phyloP scores from a whole-genome alignment of 2,113 vertebrate genomes.

The Paraplagusia blochii region DNA sequence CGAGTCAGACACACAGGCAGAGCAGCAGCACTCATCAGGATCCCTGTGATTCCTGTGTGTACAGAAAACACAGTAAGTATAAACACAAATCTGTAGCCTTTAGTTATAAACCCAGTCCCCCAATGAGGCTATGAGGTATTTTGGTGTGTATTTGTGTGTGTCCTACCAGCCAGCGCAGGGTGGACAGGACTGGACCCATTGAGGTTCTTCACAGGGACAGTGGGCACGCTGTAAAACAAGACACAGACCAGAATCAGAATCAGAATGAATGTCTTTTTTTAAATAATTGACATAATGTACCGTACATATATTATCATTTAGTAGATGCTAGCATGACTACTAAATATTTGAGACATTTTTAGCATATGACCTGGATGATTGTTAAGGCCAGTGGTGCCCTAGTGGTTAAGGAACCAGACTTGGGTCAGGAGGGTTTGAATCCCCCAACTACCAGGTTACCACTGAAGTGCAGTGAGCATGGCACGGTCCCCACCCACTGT shows the following conservation, averaged over 20 bases:
- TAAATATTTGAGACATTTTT: no score
- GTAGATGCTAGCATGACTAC: neutral
- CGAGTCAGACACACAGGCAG: conserved; percentile 91
- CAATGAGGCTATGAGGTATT: no score
- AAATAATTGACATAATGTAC: no score
- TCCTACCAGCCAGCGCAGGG: conserved; percentile 87
- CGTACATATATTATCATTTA: fast-evolving
- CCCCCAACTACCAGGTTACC: no score
- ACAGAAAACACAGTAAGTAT: neutral
- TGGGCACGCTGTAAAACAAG: conserved; percentile 80
- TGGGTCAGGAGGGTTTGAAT: no score
- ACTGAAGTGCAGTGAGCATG: no score
- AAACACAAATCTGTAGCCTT: neutral
- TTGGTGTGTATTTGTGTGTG: neutral
- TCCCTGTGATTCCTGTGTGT: conserved; percentile 88
- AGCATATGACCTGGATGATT: no score
- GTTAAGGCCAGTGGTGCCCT: no score
- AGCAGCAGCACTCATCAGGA: conserved; percentile 91
- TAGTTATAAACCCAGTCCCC: neutral
- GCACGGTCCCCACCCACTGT: no score
- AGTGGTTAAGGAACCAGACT: no score
- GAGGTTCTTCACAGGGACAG: conserved; percentile 92
- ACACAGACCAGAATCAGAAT: no score
- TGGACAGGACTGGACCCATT: conserved; percentile 89
- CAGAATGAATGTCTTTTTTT: no score